A percentile compares a stretch with the other conserved stretches of the same genome.
Evolutionary conservation across 2,113 vertebrate species (phyloP).

Genomic region (Prinia subflava): DNA sequence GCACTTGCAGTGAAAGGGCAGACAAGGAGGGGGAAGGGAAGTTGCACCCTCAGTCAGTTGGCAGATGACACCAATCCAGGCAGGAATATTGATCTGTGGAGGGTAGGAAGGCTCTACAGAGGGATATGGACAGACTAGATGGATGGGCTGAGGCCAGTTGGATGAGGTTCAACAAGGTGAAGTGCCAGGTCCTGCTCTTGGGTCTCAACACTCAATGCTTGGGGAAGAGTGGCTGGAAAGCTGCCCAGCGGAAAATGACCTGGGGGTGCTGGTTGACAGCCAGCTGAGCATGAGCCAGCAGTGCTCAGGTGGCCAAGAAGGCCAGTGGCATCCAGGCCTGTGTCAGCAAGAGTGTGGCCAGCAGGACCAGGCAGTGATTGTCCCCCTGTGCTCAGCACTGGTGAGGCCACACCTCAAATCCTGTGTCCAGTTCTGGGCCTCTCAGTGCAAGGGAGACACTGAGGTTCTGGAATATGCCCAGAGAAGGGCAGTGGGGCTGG

Average conservation of each 20-base stretch:
- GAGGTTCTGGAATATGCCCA: neutral
- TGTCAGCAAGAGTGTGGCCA: neutral
- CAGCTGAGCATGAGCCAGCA: neutral
- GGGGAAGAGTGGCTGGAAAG: neutral
- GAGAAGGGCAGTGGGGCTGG: neutral
- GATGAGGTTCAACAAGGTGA: neutral
- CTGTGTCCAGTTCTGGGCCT: neutral
- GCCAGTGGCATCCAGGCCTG: neutral
- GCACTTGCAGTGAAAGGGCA: neutral
- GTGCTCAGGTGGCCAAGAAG: neutral
- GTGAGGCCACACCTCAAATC: neutral
- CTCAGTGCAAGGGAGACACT: neutral
- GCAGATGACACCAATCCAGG: neutral
- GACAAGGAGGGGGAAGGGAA: accelerated
- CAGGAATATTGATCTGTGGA: neutral
- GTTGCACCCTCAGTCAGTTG: neutral
- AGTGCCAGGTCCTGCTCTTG: neutral
- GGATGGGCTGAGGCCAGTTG: neutral
- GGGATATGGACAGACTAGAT: neutral
- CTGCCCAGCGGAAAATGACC: neutral
- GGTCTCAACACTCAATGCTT: neutral
- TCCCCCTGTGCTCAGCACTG: neutral
- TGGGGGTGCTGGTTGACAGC: neutral
- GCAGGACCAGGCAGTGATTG: neutral
- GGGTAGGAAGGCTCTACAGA: neutral